phyloP scores from a whole-genome alignment of 2,888 invertebrate genomes.

The Elmis aenea region DNA sequence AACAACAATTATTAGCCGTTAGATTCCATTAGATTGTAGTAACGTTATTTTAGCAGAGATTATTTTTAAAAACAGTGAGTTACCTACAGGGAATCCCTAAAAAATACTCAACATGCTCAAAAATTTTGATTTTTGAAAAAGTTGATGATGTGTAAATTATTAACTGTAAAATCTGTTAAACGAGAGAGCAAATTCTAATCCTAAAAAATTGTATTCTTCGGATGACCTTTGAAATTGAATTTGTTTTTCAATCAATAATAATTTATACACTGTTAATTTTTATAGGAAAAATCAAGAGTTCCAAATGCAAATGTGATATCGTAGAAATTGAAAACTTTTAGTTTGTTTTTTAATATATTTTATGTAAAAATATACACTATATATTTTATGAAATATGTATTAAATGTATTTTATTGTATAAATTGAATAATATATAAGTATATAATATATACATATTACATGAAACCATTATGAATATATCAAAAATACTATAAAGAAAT shows the following conservation, averaged over 20 bases:
- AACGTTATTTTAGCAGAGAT: too few species aligned
- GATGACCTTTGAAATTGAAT: too few species aligned
- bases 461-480: constrained; percentile 14
- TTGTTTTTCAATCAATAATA: constrained; percentile 13
- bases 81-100: constrained; percentile 22
- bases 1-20: too few species aligned
- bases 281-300: constrained; percentile 29
- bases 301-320: constrained; percentile 45
- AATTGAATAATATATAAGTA: constrained; percentile 20
- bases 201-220: too few species aligned
- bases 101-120: constrained; percentile 32
- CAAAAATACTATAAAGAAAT: constrained; percentile 22
- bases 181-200: too few species aligned
- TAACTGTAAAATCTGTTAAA: too few species aligned
- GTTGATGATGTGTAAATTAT: constrained; percentile 22
- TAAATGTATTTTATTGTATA: constrained; percentile 39
- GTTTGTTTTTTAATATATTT: constrained; percentile 20
- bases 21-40: too few species aligned
- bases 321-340: constrained; percentile 34
- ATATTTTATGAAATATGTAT: constrained; percentile 43
- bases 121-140: constrained; percentile 23
- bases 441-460: constrained; percentile 13
- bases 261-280: constrained; percentile 21
- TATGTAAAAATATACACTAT: constrained; percentile 33
- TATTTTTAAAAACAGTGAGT: too few species aligned